phyloP scores from a whole-genome alignment of 2,888 invertebrate genomes.

The Ecdyonurus torrentis region DNA sequence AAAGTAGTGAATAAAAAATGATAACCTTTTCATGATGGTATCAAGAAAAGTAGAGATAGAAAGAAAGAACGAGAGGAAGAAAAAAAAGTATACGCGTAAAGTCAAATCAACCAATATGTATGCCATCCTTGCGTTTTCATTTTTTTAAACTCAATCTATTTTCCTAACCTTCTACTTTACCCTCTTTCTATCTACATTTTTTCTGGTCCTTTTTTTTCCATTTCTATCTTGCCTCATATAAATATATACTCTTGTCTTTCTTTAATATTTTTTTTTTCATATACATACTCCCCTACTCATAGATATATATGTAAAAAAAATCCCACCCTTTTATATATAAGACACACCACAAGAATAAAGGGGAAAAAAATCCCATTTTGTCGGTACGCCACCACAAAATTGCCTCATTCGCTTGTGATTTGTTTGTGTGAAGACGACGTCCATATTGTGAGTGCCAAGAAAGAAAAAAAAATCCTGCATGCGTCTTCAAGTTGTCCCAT shows the following conservation, averaged over 20 bases:
- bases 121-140: background rate
- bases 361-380: background rate
- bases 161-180: background rate
- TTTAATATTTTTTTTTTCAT: background rate
- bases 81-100: background rate
- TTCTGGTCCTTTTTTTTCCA: background rate
- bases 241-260: background rate
- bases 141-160: background rate
- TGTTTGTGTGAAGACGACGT: background rate
- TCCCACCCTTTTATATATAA: background rate
- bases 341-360: background rate
- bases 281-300: background rate
- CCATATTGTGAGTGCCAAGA: background rate
- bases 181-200: background rate
- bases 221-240: background rate
- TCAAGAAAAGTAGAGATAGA: background rate
- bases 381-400: background rate
- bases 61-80: no score
- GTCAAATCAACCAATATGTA: background rate
- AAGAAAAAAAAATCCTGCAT: no score
- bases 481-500: background rate
- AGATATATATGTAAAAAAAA: no score
- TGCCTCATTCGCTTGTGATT: background rate
- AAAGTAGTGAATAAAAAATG: background rate
- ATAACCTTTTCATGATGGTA: background rate